Percentiles rank a stretch among this genome's conserved stretches.
Evolutionary conservation across 1,140 invertebrate genomes (phyloP).

Genomic region (Lepidostoma basale): DNA sequence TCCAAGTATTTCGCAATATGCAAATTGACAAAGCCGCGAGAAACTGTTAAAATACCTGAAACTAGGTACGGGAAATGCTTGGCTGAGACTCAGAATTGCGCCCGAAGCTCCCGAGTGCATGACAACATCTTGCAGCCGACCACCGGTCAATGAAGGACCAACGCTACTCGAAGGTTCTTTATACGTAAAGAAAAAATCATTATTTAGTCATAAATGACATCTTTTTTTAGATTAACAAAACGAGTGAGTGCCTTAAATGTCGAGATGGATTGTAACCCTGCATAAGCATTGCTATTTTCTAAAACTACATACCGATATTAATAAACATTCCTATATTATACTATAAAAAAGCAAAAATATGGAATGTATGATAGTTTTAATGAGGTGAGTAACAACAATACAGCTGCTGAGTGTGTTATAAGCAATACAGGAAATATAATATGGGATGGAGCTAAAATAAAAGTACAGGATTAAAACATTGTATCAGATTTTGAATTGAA

Average conservation of each 20-base stretch:
- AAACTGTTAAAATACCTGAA: conserved; percentile 60
- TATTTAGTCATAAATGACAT: neutral
- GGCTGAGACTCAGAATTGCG: conserved; percentile 65
- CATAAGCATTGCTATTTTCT: too few species aligned
- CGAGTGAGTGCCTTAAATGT: conserved; percentile 20
- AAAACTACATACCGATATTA: too few species aligned
- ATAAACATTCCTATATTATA: too few species aligned
- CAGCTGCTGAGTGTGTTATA: neutral
- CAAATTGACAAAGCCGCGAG: neutral
- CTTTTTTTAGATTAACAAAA: neutral
- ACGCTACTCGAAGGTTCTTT: conserved; percentile 72
- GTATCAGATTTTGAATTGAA: too few species aligned
- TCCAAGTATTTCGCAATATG: too few species aligned
- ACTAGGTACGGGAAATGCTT: conserved; percentile 67
- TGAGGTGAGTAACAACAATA: neutral
- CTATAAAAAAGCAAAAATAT: neutral
- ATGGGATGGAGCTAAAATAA: too few species aligned
- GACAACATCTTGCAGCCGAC: conserved; percentile 61
- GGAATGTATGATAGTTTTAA: neutral
- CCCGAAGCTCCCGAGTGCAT: conserved; percentile 52
- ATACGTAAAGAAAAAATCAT: conserved; percentile 3
- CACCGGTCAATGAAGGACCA: conserved; percentile 67
- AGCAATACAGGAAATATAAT: too few species aligned
- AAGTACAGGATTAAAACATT: too few species aligned
- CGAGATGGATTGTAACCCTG: neutral